phyloP scores from a whole-genome alignment of 2,888 invertebrate genomes.

The Malachius bipustulatus region DNA sequence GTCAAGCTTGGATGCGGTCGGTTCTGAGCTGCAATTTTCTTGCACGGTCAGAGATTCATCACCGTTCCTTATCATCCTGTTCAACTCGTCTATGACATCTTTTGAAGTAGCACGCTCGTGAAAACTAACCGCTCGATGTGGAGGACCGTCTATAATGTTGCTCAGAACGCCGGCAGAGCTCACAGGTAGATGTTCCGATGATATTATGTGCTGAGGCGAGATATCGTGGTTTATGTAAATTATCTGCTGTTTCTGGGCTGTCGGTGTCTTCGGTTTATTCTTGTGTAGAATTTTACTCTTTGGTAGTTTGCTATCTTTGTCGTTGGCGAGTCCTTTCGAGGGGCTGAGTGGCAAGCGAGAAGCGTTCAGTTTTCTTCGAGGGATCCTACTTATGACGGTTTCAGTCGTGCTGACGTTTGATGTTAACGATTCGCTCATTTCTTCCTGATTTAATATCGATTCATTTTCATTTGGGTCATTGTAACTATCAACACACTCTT shows the following conservation, averaged over 20 bases:
- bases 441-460: conserved; percentile 32
- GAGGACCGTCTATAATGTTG: conserved; percentile 39
- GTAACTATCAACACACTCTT: conserved; percentile 9
- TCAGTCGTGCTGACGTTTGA: conserved; percentile 59
- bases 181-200: conserved; percentile 33
- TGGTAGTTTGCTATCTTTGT: conserved; percentile 37
- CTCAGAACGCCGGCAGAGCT: conserved; percentile 31
- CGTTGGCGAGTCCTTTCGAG: conserved; percentile 24
- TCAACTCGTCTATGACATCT: conserved; percentile 64
- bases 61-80: conserved; percentile 49
- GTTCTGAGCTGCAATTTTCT: conserved; percentile 16
- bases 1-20: conserved; percentile 40
- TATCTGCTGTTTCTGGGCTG: conserved; percentile 28
- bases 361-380: conserved; percentile 28
- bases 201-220: conserved; percentile 30
- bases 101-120: conserved; percentile 64
- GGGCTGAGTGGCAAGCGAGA: conserved; percentile 32
- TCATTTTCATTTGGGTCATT: conserved; percentile 27
- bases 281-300: conserved; percentile 46
- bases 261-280: conserved; percentile 32
- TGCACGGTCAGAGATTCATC: conserved; percentile 32
- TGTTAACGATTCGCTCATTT: conserved; percentile 53
- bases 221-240: conserved; percentile 23
- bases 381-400: conserved; percentile 54
- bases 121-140: conserved; percentile 51